Conservation (phyloP, 30 jellyfish, hydroid and myxozoan species). For the Rhopilema esculentum region DNA sequence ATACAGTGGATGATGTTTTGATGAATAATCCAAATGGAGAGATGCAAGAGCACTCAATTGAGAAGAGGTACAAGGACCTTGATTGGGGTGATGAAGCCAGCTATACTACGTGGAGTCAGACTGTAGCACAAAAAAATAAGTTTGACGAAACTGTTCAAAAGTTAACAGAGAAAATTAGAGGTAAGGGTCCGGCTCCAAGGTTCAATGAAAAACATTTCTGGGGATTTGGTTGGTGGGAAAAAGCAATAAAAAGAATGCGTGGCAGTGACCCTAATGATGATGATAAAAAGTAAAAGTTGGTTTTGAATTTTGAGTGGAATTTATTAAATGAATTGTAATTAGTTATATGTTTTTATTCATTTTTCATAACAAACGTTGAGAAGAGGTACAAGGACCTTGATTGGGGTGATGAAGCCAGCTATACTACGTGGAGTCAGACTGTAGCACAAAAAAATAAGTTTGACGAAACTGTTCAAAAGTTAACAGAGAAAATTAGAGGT, state of each 20-base stretch:
- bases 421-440: constrained; percentile 73
- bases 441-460: constrained; percentile 28
- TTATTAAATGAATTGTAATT: neutral
- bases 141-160: constrained; percentile 35
- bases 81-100: constrained; percentile 98
- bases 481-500: constrained; percentile 29
- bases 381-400: constrained; percentile 65
- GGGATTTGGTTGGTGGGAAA: constrained; percentile 98
- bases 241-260: constrained; percentile 64
- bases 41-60: constrained; percentile 1
- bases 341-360: neutral
- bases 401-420: constrained; percentile 97
- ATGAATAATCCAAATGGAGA: constrained; percentile 22
- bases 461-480: constrained; percentile 38
- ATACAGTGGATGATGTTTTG: constrained; percentile 26
- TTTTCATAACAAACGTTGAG: no score
- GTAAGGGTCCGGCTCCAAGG: constrained; percentile 67
- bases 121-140: constrained; percentile 37
- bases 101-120: constrained; percentile 74
- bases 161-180: constrained; percentile 25
- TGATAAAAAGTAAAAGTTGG: neutral
- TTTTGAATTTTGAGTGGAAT: neutral
- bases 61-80: constrained; percentile 52
- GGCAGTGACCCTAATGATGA: constrained; percentile 1
- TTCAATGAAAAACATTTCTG: constrained; percentile 85